Evolutionary conservation across 1,140 invertebrate genomes (phyloP), one percentile per base, ranked within the genome.

Genomic region (Sinonovacula constricta): DNA sequence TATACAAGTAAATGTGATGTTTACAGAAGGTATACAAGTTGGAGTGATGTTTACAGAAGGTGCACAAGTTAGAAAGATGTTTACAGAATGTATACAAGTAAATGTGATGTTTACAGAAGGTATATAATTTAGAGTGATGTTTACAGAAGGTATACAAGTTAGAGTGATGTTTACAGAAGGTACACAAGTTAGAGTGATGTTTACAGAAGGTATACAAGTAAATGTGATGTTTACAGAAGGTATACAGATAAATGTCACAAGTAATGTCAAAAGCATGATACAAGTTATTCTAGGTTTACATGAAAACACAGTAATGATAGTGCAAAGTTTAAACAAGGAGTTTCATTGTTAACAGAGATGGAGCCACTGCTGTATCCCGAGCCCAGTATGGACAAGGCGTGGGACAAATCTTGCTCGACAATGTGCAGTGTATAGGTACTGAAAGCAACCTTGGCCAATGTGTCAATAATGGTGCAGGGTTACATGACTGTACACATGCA

Each of bases 321-420:
- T 49, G 39, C 7, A 49, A 49, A 49, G n/a, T n/a, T n/a, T n/a
- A 49, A 49, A 7, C 7, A 10, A n/a, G 7, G 53, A 22, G 4
- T 22, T n/a, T 49, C 7, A 30, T 15, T 3, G 5, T 49, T 56
- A 18, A 39, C 93, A 68, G 75, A 80, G 59, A 59, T 45, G 75
- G 75, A 7, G 83, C 81, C 14, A 36, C 56, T 5, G 81, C 79
- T 14, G 56, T 62, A 2, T 12, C 36, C 14, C 51, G 31, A 24
- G 74, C 80, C n/a, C 81, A 84, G 1, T 84, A 86, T 36, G 91
- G 90, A 34, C 39, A 65, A 65, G 93, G 93, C 2, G 87, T 86
- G 10, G 94, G 95, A 2, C 93, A 93, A 0, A 95, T 96, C 83
- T 95, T 95, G 94, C 85, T 96, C 36, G 94, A 95, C 79, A 91